These are phyloP conservation scores for Tachina fera DNA, from an alignment of 2,888 invertebrate genomes.

Conservation along the genomic window DNA sequence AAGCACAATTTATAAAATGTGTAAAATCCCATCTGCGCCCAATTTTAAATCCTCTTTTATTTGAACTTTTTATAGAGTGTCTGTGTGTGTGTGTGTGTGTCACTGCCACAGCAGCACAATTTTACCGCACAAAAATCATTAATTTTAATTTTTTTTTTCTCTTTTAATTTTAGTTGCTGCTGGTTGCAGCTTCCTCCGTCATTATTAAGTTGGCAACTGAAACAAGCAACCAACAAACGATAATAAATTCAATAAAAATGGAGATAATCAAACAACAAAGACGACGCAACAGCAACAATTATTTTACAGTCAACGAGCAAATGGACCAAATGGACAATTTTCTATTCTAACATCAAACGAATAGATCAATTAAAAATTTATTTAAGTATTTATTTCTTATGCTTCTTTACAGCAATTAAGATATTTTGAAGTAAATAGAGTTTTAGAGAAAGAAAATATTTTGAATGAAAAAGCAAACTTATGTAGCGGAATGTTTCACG, in stretches of 20 bases:
- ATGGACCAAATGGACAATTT: conserved; percentile 34
- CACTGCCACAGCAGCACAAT: neutral
- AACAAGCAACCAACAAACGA: conserved; percentile 6
- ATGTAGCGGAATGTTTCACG: too few species aligned
- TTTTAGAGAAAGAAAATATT: neutral
- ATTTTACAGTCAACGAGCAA: conserved; percentile 29
- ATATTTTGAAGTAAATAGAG: neutral
- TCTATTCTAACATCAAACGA: conserved; percentile 50
- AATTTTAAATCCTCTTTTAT: neutral
- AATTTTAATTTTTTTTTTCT: conserved; percentile 1
- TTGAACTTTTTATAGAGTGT: conserved; percentile 32
- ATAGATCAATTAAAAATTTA: conserved; percentile 42
- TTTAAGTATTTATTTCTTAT: neutral
- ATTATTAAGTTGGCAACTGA: conserved; percentile 49
- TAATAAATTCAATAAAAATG: conserved; percentile 49
- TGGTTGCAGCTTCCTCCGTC: conserved; percentile 49
- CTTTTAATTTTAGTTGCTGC: conserved; percentile 7
- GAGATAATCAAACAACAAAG: conserved; percentile 36
- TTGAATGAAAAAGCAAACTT: neutral
- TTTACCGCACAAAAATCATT: conserved; percentile 23
- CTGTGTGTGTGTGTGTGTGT: conserved; percentile 50
- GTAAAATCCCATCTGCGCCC: neutral
- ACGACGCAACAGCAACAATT: conserved; percentile 8
- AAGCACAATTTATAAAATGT: conserved; percentile 5
- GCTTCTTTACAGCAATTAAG: conserved; percentile 31